phyloP scores from a whole-genome alignment of 2,113 vertebrate genomes.

The Circaetus cinerascens region DNA sequence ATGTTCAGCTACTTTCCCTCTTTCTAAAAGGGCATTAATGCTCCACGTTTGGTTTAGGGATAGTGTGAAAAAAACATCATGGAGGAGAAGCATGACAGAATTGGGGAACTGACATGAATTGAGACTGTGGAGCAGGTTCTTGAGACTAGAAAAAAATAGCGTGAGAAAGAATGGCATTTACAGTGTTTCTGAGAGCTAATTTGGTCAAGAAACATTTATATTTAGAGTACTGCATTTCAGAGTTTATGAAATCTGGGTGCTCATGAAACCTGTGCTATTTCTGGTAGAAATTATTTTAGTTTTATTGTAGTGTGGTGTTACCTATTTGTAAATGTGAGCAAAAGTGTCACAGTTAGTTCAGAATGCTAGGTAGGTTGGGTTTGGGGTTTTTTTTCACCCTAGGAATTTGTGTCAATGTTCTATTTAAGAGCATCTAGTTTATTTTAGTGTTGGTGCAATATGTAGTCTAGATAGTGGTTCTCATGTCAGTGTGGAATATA shows the following conservation, averaged over 20 bases:
- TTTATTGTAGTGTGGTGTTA: background rate
- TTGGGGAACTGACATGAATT: background rate
- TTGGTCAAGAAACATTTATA: background rate
- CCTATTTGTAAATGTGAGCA: background rate
- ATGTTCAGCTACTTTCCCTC: background rate
- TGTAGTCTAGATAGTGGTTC: background rate
- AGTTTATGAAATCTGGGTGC: background rate
- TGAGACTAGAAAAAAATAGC: background rate
- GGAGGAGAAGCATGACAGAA: background rate
- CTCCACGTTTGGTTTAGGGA: accelerated
- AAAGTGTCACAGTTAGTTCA: background rate
- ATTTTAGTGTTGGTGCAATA: background rate
- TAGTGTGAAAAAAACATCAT: background rate
- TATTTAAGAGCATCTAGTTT: background rate
- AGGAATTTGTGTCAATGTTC: background rate
- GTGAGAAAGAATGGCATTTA: background rate
- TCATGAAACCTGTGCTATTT: background rate
- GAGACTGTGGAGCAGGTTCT: background rate
- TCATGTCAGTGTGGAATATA: background rate
- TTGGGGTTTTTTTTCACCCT: background rate
- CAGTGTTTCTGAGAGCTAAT: background rate
- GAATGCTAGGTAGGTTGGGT: background rate
- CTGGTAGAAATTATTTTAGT: background rate
- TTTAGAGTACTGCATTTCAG: background rate
- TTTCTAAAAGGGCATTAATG: background rate